A percentile compares a stretch with the other conserved stretches of the same genome.
Evolutionary conservation across 2,797 vertebrate genomes (phyloP).

Genomic region (Coilia nasus): DNA sequence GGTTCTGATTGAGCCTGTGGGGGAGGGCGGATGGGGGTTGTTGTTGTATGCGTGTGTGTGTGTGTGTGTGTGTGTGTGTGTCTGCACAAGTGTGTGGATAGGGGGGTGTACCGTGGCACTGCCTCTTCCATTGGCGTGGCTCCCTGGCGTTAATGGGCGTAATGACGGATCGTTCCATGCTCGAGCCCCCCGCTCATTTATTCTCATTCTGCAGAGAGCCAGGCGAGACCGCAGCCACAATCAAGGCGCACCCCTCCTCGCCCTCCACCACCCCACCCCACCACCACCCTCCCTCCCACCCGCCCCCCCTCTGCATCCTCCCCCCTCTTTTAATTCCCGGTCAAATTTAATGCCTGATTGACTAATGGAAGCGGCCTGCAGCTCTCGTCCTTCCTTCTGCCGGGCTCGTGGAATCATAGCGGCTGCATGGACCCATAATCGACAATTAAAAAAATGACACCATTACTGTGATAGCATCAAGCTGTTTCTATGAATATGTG

Average conservation of each 20-base stretch:
- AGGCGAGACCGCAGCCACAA: slow-evolving; percentile 82
- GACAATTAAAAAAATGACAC: slow-evolving; percentile 85
- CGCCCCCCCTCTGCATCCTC: slow-evolving; percentile 46
- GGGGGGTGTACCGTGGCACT: neutral
- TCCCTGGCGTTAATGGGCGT: slow-evolving; percentile 85
- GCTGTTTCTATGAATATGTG: slow-evolving; percentile 72
- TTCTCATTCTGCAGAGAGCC: slow-evolving; percentile 87
- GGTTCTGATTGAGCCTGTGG: neutral
- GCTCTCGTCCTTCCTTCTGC: slow-evolving; percentile 48
- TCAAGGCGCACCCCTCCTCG: slow-evolving; percentile 58
- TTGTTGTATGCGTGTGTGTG: slow-evolving; percentile 27
- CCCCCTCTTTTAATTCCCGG: slow-evolving; percentile 87
- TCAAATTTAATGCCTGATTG: slow-evolving; percentile 86
- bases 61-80: slow-evolving; percentile 48
- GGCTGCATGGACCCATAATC: slow-evolving; percentile 87
- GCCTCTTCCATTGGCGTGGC: slow-evolving; percentile 61
- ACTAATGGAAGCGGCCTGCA: slow-evolving; percentile 80
- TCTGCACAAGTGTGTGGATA: slow-evolving; percentile 3
- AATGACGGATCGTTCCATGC: slow-evolving; percentile 88
- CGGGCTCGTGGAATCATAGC: slow-evolving; percentile 66
- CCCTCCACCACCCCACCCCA: slow-evolving; percentile 70
- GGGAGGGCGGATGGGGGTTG: neutral
- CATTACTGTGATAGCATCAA: slow-evolving; percentile 77
- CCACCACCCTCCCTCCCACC: no score
- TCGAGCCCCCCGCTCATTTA: slow-evolving; percentile 86